Evolutionary conservation across 2,888 invertebrate genomes (phyloP), one percentile per base, ranked within the genome.

Genomic region (Micoletzkya japonica): DNA sequence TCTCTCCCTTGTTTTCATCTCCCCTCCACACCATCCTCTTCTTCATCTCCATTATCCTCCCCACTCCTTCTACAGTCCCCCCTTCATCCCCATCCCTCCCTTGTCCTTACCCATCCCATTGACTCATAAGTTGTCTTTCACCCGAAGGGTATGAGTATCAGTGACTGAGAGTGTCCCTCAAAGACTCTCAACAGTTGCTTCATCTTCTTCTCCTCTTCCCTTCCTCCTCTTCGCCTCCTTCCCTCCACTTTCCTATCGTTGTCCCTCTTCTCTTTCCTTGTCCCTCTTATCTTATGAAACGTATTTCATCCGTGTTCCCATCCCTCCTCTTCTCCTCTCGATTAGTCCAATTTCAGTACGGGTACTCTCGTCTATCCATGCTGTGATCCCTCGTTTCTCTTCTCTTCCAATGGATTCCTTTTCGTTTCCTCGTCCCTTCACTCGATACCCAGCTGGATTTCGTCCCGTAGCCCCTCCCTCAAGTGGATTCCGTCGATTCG

Each of bases 391-490:
- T n/a, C 63, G 54, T 54, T 24, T 6, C n/a, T 44, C 49, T 44
- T 24, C 17, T 49, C 28, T 24, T 14, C 17, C 52, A 24, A 77
- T 77, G 77, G 77, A 77, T 66, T 72, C 73, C 26, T 70, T 74
- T 30, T 54, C 64, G 28, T 66, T 74, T 52, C 77, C 77, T 4
- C 56, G 73, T 44, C 78, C 78, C 0, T 77, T 75, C 70, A 76
- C 70, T 72, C 74, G 73, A 26, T 76, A 67, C 70, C 78, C 78
- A 20, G 67, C 73, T 52, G 76, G 78, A 28, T 78, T 76, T 49
- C 71, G 76, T 44, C 76, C 78, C 44, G 71, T 78, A 6, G 44
- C 44, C n/a, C 44, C 68, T 1, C 64, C 64, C 20, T 26, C 36
- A 28, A n/a, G 28, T 2, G 64, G 64, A 17, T 50, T 57, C 26